Conservation (phyloP, 2,797 vertebrate species). For the Triplophysa bombifrons region DNA sequence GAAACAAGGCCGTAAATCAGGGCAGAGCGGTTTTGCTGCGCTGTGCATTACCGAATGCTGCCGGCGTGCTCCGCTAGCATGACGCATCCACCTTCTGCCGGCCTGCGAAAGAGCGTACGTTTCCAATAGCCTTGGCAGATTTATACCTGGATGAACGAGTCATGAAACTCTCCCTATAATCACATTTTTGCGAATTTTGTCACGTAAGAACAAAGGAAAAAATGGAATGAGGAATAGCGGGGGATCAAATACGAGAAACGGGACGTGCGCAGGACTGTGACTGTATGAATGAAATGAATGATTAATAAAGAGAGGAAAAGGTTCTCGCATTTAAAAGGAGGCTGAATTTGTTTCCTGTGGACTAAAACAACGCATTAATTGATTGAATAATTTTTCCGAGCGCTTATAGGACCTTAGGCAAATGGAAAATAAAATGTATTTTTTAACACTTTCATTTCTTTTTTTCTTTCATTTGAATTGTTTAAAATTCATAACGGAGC, state of each 20-base stretch:
- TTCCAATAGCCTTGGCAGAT: slow-evolving; percentile 32
- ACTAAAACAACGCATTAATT: slow-evolving; percentile 1
- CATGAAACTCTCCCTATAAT: slow-evolving; percentile 47
- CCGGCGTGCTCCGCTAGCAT: background rate
- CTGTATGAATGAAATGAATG: background rate
- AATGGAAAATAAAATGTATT: slow-evolving; percentile 3
- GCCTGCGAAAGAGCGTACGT: background rate
- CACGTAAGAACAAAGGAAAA: slow-evolving; percentile 27
- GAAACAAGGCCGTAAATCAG: slow-evolving; percentile 50
- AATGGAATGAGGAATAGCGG: slow-evolving; percentile 2
- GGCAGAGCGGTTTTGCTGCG: slow-evolving; percentile 34
- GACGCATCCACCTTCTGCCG: slow-evolving; percentile 1
- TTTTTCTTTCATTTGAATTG: slow-evolving; percentile 19
- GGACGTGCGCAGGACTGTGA: background rate
- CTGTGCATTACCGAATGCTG: slow-evolving; percentile 30
- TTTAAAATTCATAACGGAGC: slow-evolving; percentile 33
- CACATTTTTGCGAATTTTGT: slow-evolving; percentile 46
- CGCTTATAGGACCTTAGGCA: slow-evolving; percentile 11
- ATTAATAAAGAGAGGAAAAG: background rate
- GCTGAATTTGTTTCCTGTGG: background rate
- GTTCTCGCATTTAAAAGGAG: background rate
- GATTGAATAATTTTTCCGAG: slow-evolving; percentile 12
- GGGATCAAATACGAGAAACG: slow-evolving; percentile 4
- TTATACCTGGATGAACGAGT: slow-evolving; percentile 39
- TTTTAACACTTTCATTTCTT: slow-evolving; percentile 4